Evolutionary conservation across 2,888 invertebrate species (phyloP).

Genomic region (Drosophila maculinotata): DNA sequence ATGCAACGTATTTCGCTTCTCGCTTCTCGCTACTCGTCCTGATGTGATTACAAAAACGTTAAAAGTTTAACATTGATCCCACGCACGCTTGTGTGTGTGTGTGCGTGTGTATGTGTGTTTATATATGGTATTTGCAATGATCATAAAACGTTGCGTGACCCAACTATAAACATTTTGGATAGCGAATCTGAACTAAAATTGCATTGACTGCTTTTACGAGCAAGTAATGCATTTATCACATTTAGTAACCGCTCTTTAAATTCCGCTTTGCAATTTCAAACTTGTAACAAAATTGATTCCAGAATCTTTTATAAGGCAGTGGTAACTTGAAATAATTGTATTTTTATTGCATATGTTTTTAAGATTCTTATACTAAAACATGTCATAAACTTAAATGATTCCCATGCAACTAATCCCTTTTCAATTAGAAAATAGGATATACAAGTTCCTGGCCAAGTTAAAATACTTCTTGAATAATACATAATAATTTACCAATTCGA

Average conservation of each 20-base stretch:
- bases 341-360: background rate
- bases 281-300: slow-evolving; percentile 13
- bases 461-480: too few species aligned
- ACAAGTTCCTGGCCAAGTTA: too few species aligned
- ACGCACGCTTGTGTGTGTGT: slow-evolving; percentile 16
- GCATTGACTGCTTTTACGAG: slow-evolving; percentile 45
- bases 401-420: too few species aligned
- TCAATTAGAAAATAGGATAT: too few species aligned
- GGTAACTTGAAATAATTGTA: background rate
- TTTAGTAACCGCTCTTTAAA: slow-evolving; percentile 13
- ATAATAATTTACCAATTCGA: too few species aligned
- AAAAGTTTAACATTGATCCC: slow-evolving; percentile 64
- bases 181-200: slow-evolving; percentile 57
- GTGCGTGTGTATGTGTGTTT: slow-evolving; percentile 16
- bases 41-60: slow-evolving; percentile 79
- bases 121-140: slow-evolving; percentile 57
- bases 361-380: too few species aligned
- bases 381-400: too few species aligned
- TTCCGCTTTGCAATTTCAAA: slow-evolving; percentile 4
- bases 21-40: slow-evolving; percentile 23
- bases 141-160: slow-evolving; percentile 64
- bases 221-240: slow-evolving; percentile 55
- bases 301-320: background rate
- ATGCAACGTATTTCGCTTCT: slow-evolving; percentile 43
- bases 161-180: slow-evolving; percentile 57